Evolutionary conservation across 1,140 invertebrate species (phyloP).

Genomic region (Aphelenchoides besseyi): DNA sequence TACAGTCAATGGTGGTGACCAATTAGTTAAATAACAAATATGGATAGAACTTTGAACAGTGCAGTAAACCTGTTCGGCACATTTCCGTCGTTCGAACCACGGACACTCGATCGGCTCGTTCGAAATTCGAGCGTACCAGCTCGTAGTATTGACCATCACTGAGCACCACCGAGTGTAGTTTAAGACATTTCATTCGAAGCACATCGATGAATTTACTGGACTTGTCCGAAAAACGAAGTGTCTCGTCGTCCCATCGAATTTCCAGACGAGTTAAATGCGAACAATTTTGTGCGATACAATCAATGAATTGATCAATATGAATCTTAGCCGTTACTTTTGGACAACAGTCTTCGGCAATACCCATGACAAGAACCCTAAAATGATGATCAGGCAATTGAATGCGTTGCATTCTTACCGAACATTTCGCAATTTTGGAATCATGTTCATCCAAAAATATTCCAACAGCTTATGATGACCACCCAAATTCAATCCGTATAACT

Average conservation of each 20-base stretch:
- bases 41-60: conserved; percentile 58
- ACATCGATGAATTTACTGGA: conserved; percentile 69
- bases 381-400: conserved; percentile 33
- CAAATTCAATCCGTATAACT: conserved; percentile 79
- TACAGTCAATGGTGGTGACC: too few species aligned
- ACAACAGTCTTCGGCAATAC: conserved; percentile 87
- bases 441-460: conserved; percentile 90
- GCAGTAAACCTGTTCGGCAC: conserved; percentile 60
- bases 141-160: conserved; percentile 99
- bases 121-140: conserved; percentile 97
- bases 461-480: conserved; percentile 96
- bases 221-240: conserved; percentile 95
- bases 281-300: conserved; percentile 90
- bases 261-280: conserved; percentile 83
- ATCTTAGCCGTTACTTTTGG: conserved; percentile 73
- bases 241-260: conserved; percentile 94
- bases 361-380: conserved; percentile 87
- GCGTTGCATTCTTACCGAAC: conserved; percentile 62
- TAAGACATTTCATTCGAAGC: conserved; percentile 65
- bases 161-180: conserved; percentile 67
- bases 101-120: conserved; percentile 88
- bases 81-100: conserved; percentile 72
- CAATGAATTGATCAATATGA: conserved; percentile 91
- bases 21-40: conserved; percentile 58
- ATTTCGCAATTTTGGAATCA: conserved; percentile 67